Percentiles rank a stretch among this genome's conserved stretches.
These are phyloP conservation scores for Phylloscopus trochiloides DNA, from an alignment of 2,113 vertebrate genomes.

Conservation along the genomic window DNA sequence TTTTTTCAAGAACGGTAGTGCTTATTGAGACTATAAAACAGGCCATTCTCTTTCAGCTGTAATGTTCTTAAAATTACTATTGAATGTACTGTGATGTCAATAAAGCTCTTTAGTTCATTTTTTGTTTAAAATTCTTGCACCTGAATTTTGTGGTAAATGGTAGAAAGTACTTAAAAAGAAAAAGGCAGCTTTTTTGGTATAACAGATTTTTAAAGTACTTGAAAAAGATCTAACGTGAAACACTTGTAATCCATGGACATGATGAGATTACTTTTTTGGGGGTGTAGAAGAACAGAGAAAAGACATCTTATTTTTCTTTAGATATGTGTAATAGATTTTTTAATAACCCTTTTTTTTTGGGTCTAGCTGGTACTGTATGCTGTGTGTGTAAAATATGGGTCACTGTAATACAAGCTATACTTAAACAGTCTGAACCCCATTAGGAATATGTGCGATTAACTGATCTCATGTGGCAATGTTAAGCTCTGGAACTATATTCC, in stretches of 20 bases:
- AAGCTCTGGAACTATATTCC: slow-evolving; percentile 68
- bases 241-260: slow-evolving; percentile 58
- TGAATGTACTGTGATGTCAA: slow-evolving; percentile 93
- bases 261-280: slow-evolving; percentile 43
- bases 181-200: slow-evolving; percentile 75
- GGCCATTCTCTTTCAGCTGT: slow-evolving; percentile 87
- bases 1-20: slow-evolving; percentile 80
- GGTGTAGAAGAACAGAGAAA: slow-evolving; percentile 41
- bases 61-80: slow-evolving; percentile 88
- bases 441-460: slow-evolving; percentile 44
- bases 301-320: slow-evolving; percentile 50
- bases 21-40: slow-evolving; percentile 80
- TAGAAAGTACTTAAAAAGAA: slow-evolving; percentile 48
- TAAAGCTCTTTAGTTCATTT: slow-evolving; percentile 84
- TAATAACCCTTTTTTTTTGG: slow-evolving; percentile 21
- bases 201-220: slow-evolving; percentile 71
- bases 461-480: slow-evolving; percentile 44
- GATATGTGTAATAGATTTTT: slow-evolving; percentile 41
- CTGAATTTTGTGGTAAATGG: slow-evolving; percentile 77
- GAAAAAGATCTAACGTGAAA: slow-evolving; percentile 60
- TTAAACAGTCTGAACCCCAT: slow-evolving; percentile 49
- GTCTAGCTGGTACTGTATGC: slow-evolving; percentile 54
- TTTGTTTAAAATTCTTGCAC: slow-evolving; percentile 82
- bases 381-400: slow-evolving; percentile 67
- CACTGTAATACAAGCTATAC: slow-evolving; percentile 60